A percentile compares a stretch with the other conserved stretches of the same genome.
phyloP scores from a whole-genome alignment of 1,140 invertebrate species.

The Lordiphosa stackelbergi region DNA sequence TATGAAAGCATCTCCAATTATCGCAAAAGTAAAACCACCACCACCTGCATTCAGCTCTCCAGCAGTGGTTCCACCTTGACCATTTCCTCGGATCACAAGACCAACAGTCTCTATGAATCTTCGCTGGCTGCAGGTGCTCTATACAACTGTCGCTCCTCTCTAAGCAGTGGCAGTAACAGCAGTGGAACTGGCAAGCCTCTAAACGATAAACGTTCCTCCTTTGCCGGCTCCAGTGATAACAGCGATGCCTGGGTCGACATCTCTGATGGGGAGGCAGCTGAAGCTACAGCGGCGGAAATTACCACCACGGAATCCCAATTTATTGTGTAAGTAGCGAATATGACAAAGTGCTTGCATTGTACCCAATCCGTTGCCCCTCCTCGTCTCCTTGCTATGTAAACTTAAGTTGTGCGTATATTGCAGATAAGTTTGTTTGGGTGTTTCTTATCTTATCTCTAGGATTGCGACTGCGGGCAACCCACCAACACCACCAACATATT shows the following conservation, averaged over 20 bases:
- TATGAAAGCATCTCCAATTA: slow-evolving; percentile 80
- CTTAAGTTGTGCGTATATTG: slow-evolving; percentile 59
- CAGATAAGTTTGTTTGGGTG: slow-evolving; percentile 60
- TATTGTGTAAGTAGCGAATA: slow-evolving; percentile 76
- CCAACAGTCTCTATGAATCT: slow-evolving; percentile 82
- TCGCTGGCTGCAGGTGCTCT: slow-evolving; percentile 48
- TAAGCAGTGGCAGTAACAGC: slow-evolving; percentile 41
- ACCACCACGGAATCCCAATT: slow-evolving; percentile 57
- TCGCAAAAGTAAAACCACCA: slow-evolving; percentile 75
- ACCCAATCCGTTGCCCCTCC: background rate
- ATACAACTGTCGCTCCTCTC: slow-evolving; percentile 43
- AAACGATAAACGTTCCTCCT: slow-evolving; percentile 56
- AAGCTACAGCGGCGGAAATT: slow-evolving; percentile 8
- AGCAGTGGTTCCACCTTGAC: slow-evolving; percentile 79
- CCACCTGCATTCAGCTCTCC: slow-evolving; percentile 76
- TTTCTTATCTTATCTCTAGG: slow-evolving; percentile 47
- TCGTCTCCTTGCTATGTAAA: background rate
- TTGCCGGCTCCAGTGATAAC: slow-evolving; percentile 79
- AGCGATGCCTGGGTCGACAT: slow-evolving; percentile 84
- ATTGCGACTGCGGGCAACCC: slow-evolving; percentile 20
- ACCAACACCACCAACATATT: slow-evolving; percentile 16
- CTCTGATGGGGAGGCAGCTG: slow-evolving; percentile 77
- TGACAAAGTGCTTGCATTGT: slow-evolving; percentile 7
- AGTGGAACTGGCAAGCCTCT: slow-evolving; percentile 27
- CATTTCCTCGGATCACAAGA: slow-evolving; percentile 82